phyloP scores from a whole-genome alignment of 2,888 invertebrate species.

The Steinernema carpocapsae region DNA sequence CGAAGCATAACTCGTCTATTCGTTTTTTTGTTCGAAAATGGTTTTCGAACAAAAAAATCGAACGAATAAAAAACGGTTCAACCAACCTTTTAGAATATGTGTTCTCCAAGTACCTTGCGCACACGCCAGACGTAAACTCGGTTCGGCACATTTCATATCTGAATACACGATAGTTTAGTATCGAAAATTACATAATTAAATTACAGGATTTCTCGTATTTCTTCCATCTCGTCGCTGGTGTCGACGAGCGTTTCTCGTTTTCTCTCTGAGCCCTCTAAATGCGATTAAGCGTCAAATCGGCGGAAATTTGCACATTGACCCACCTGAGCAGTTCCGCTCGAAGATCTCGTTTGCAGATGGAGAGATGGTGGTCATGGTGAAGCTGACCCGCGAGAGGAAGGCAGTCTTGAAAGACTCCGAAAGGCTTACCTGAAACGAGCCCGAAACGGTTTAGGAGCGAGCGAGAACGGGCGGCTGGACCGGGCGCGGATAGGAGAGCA shows the following conservation, averaged over 20 bases:
- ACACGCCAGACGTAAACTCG: neutral
- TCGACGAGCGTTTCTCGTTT: conserved; percentile 56
- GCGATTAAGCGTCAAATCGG: no score
- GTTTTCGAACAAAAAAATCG: no score
- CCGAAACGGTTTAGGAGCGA: no score
- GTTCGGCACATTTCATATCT: no score
- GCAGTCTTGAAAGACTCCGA: conserved; percentile 31
- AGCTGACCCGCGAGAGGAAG: neutral
- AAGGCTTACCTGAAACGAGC: conserved; percentile 20
- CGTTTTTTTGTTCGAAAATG: no score
- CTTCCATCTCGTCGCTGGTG: conserved; percentile 61
- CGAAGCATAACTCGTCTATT: no score
- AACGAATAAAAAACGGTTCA: no score
- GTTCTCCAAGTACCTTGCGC: no score
- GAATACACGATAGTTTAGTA: no score
- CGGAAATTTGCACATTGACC: neutral
- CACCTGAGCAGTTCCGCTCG: conserved; percentile 21
- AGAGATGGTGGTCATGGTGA: conserved; percentile 22
- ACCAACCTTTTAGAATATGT: no score
- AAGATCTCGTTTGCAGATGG: neutral
- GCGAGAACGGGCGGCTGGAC: neutral
- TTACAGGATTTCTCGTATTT: conserved; percentile 58
- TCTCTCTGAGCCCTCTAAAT: conserved; percentile 30
- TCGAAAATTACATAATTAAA: no score
- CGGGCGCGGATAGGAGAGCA: neutral